Conservation (phyloP, 2,797 vertebrate species). For the Sebastes reedi region DNA sequence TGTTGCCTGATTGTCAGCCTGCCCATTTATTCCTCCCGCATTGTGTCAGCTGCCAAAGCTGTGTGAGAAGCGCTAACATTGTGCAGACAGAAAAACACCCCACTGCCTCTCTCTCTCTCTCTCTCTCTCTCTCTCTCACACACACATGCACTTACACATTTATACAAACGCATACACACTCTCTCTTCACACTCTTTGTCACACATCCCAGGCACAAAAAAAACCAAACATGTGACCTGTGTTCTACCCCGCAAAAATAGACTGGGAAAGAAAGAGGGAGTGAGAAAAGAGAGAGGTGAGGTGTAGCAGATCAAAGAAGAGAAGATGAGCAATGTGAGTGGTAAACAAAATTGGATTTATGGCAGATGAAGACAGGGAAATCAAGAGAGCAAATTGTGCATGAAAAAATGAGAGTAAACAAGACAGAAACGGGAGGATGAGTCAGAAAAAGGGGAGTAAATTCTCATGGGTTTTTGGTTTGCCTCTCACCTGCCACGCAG, state of each 20-base stretch:
- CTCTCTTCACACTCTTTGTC: conserved; percentile 46
- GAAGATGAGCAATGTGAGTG: not conserved
- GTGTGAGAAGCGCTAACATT: conserved; percentile 30
- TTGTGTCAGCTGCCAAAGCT: conserved; percentile 72
- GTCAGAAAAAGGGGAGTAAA: conserved; percentile 16
- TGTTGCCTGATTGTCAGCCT: conserved; percentile 18
- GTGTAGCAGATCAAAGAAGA: not conserved
- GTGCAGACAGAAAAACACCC: conserved; percentile 24
- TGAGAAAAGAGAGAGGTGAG: conserved; percentile 17
- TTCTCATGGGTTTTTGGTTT: conserved; percentile 4
- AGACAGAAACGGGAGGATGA: conserved; percentile 10
- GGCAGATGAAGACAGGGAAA: not conserved
- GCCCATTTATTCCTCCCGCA: conserved; percentile 71
- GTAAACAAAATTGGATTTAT: conserved; percentile 18
- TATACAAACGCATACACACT: conserved; percentile 8
- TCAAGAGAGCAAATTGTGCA: not conserved
- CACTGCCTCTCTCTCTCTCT: not conserved
- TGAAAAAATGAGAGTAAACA: not conserved
- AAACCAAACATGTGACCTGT: conserved; percentile 39
- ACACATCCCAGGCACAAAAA: conserved; percentile 33
- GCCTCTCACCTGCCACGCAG: conserved; percentile 66
- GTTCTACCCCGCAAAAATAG: conserved; percentile 49
- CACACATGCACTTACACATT: conserved; percentile 3
- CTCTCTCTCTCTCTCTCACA: not conserved
- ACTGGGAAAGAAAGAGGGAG: conserved; percentile 9